phyloP scores from a whole-genome alignment of 30 jellyfish, hydroid and myxozoan genomes.

The Aurelia coerulea region DNA sequence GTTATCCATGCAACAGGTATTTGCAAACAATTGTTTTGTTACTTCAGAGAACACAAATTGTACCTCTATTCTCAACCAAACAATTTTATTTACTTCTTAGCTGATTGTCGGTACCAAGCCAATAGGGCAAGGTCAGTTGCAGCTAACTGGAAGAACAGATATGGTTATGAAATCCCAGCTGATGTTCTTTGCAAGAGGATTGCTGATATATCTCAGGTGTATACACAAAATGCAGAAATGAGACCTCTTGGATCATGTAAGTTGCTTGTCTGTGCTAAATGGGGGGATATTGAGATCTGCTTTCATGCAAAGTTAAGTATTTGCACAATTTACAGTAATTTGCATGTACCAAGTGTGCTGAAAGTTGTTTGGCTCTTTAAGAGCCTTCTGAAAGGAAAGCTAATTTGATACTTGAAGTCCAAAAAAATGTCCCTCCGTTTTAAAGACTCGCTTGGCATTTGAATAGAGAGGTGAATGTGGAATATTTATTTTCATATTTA shows the following conservation, averaged over 20 bases:
- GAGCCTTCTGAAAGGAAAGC: no score
- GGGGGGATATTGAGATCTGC: no score
- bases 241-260: conserved; percentile 97
- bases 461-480: no score
- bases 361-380: no score
- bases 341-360: no score
- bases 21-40: not conserved
- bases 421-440: no score
- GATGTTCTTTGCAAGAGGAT: conserved; percentile 82
- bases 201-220: conserved; percentile 91
- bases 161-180: conserved; percentile 92
- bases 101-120: conserved; percentile 93
- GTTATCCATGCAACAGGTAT: not conserved
- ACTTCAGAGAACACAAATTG: not conserved
- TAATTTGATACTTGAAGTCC: no score
- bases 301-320: no score
- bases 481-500: no score
- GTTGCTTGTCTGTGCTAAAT: not conserved
- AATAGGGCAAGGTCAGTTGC: conserved; percentile 95
- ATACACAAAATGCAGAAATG: conserved; percentile 98
- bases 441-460: no score
- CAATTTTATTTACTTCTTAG: conserved; percentile 27
- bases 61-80: no score
- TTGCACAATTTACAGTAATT: no score
- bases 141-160: conserved; percentile 86